Percentiles rank a stretch among this genome's conserved stretches.
These are phyloP conservation scores for Notothenia coriiceps DNA, from an alignment of 2,113 vertebrate species.

Conservation along the genomic window DNA sequence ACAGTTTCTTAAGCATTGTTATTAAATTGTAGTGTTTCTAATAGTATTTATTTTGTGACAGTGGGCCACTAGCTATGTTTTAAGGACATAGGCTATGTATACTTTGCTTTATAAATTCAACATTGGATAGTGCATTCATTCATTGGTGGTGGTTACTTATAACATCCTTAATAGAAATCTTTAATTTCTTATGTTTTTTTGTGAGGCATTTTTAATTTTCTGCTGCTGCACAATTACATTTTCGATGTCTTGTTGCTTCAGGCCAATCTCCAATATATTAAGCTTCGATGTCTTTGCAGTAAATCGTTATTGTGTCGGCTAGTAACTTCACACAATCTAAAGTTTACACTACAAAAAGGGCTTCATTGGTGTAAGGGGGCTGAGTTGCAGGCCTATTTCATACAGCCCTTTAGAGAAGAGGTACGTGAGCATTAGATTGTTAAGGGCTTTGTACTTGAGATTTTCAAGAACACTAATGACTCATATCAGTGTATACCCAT, in stretches of 20 bases:
- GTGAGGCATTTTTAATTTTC: neutral
- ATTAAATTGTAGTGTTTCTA: neutral
- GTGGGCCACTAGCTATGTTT: neutral
- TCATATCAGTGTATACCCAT: slow-evolving; percentile 23
- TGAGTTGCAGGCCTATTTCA: neutral
- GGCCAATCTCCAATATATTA: neutral
- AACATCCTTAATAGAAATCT: neutral
- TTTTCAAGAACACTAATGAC: slow-evolving; percentile 51
- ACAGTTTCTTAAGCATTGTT: neutral
- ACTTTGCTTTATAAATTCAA: neutral
- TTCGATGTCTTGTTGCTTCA: neutral
- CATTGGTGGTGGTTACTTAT: neutral
- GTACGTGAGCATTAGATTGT: slow-evolving; percentile 21
- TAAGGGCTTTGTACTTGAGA: slow-evolving; percentile 22
- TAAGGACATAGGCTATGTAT: neutral
- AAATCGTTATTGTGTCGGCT: neutral
- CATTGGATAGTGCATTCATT: neutral
- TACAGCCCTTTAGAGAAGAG: slow-evolving; percentile 16
- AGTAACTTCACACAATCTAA: slow-evolving; percentile 4
- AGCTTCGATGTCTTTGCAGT: neutral
- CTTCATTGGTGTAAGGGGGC: neutral
- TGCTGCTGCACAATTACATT: neutral
- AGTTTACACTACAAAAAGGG: slow-evolving; percentile 11
- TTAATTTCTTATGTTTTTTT: neutral
- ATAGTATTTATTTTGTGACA: too few species aligned